A percentile compares a stretch with the other conserved stretches of the same genome.
These are phyloP conservation scores for Watsonalla cultraria DNA, from an alignment of 2,888 invertebrate genomes.

Conservation along the genomic window DNA sequence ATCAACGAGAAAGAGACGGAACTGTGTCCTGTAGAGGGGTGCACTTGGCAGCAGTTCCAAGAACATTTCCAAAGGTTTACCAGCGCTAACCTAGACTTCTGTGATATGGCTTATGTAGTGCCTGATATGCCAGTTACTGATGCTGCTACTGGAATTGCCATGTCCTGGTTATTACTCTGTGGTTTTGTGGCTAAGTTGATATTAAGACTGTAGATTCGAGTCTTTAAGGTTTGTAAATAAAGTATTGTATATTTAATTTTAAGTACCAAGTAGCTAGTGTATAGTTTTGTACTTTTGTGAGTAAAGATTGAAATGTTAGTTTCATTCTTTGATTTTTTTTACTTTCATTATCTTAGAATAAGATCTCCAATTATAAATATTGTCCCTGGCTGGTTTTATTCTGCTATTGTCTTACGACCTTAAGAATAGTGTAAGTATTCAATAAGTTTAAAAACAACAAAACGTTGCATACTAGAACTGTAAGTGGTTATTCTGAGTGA, in stretches of 20 bases:
- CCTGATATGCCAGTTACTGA: conserved; percentile 3
- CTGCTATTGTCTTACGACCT: too few species aligned
- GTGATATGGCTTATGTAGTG: conserved; percentile 28
- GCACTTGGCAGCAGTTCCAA: conserved; percentile 54
- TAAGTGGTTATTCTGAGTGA: neutral
- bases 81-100: conserved; percentile 44
- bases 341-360: too few species aligned
- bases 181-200: conserved; percentile 1
- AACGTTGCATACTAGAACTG: too few species aligned
- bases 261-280: neutral
- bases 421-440: too few species aligned
- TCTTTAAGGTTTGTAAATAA: neutral
- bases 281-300: neutral
- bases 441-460: too few species aligned
- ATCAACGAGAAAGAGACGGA: conserved; percentile 49
- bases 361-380: too few species aligned
- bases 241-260: neutral
- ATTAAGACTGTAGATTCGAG: neutral
- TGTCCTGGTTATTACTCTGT: conserved; percentile 6
- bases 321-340: too few species aligned
- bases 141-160: conserved; percentile 8
- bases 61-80: conserved; percentile 42
- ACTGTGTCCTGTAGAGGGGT: conserved; percentile 52
- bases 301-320: too few species aligned
- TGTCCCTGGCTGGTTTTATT: too few species aligned